Base-by-base conservation (phyloP, 1,140 invertebrate genomes). In the Dendroctonus valens region DNA sequence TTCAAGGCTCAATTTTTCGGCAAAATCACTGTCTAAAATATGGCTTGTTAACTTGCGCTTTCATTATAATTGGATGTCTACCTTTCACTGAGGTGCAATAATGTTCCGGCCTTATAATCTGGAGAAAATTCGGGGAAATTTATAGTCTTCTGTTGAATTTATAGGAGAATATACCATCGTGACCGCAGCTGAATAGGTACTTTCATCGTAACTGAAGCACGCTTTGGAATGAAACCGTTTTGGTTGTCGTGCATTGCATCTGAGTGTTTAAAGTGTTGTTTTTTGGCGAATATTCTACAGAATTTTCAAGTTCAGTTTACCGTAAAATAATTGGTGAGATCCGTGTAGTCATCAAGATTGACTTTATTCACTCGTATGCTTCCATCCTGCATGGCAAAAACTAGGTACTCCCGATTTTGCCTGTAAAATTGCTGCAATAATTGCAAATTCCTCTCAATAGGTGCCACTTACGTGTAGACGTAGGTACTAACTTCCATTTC, bases 131-230 rank as follows among this genome's bases (percentile, higher is more conserved):
- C 5, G 5, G 5, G 54, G 71, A 61, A 44, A 67, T 8, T 60
- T 50, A 41, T 71, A 70, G 12, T 72, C 46, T 40, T 71, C 64
- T 60, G 26, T 86, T 83, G 62, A 84, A 82, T 14, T 77, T 73
- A 70, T 85, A 94, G 0, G 87, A 84, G 77, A 95, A 95, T 63
- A 94, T 83, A 76, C 92, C 91, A 77, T 95, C 93, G 52, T 83
- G 72, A 3, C 90, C 91, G 70, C 81, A 85, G 11, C 80, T 83
- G 12, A 86, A 79, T 12, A 87, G 69, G 68, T 80, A 82, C 75
- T 80, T 41, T 84, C 79, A 77, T 93, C 85, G 68, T 80, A 82
- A 74, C 87, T 91, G 48, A 88, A 81, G 59, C 84, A 81, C 38
- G 80, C 61, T 81, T 79, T 4, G 86, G 84, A 11, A 94, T 84